These are phyloP conservation scores for Pterocles orientalis DNA, from an alignment of 2,113 vertebrate genomes.

Conservation along the genomic window DNA sequence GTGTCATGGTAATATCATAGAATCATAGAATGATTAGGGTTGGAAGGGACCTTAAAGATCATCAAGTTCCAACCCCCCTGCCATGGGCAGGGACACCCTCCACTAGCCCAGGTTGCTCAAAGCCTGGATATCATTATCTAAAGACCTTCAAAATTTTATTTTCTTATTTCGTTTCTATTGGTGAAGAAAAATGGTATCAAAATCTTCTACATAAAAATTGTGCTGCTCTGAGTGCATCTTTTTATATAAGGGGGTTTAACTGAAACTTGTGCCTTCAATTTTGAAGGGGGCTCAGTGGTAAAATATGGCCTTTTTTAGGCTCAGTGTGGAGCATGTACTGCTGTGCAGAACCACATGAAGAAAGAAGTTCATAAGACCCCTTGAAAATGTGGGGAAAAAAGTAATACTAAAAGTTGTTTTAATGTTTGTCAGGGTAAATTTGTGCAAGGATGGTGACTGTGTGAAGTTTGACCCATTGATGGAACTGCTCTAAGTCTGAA, in stretches of 20 bases:
- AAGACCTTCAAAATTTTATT: slow-evolving; percentile 70
- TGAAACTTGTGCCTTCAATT: background rate
- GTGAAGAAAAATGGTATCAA: slow-evolving; percentile 46
- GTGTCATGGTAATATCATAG: slow-evolving; percentile 19
- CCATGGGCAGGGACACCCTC: too few relatives aligned
- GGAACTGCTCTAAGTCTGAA: background rate
- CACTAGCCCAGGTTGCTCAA: too few relatives aligned
- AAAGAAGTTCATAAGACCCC: background rate
- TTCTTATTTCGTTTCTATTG: slow-evolving; percentile 72
- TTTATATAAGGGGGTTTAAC: background rate
- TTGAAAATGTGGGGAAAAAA: background rate
- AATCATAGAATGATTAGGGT: too few relatives aligned
- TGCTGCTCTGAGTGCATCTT: background rate
- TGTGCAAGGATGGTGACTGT: background rate
- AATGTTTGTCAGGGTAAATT: background rate
- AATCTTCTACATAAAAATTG: background rate
- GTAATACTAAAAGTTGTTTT: background rate
- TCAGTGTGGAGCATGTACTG: background rate
- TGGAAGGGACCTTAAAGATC: too few relatives aligned
- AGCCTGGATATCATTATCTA: slow-evolving; percentile 55
- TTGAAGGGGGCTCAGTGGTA: background rate
- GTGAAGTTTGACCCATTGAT: background rate
- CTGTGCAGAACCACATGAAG: background rate
- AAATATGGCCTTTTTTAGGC: background rate
- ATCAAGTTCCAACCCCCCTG: too few relatives aligned